Base-by-base conservation (phyloP, 92 coral and sea anemone genomes). In the Parazoanthus darwini region DNA sequence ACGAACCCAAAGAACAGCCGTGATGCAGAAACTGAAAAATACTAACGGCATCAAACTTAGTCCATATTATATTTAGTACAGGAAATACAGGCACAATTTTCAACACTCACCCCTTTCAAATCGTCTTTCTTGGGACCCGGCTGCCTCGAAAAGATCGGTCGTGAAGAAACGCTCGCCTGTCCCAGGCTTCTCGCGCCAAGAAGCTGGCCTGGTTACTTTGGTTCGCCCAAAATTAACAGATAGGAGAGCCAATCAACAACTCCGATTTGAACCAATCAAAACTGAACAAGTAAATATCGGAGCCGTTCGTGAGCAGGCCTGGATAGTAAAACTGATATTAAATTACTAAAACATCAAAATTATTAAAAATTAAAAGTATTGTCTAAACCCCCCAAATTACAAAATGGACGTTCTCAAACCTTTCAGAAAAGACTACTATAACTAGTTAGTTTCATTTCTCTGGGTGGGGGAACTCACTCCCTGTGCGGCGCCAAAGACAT, bases 161-260 rank as follows among this genome's bases (percentile, higher is more conserved):
- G 15, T 2, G 25, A 56, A 35, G 48, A 80, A 80, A 56, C 67
- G 48, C 29, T 80, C 85, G 73, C 51, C n/a, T 54, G 46, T 35
- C 59, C 35, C 85, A 80, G 85, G 26, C 72, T 80, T 36, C 85
- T 29, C 85, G 59, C 72, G 85, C 71, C 8, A 16, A 44, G 23
- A 16, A 56, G 38, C 73, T 33, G 85, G 85, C 85, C 85, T 25
- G 85, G 85, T 80, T 80, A 80, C 85, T 54, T 14, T 54, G 59
- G 38, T 8, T 23, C 10, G 73, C n/a, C 15, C 29, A 79, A 9
- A 18, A 80, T 54, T 5, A 14, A 54, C 43, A 51, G 44, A 13
- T 0, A 16, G 54, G 22, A 2, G 84, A 80, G 70, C 84, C 84
- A 80, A 80, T 80, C 81, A 77, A 44, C 48, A 16, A 5, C 54